A percentile compares a stretch with the other conserved stretches of the same genome.
Conservation (phyloP, 2,113 vertebrate species). For the rat (Rattus norvegicus) region GRCr8 NC_086031.1:61047001-61047500, state of each 20-base stretch:
- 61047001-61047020: conserved; percentile 19
- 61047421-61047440: conserved; percentile 64
- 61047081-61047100: conserved; percentile 61
- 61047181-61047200: conserved; percentile 53
- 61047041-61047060: neutral
- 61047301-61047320: conserved; percentile 47
- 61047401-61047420: conserved; percentile 70
- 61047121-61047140: neutral
- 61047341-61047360: conserved; percentile 78
- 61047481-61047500: neutral
- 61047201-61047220: conserved; percentile 55
- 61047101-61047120: neutral
- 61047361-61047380: conserved; percentile 77
- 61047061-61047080: conserved; percentile 36
- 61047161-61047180: conserved; percentile 32
- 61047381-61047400: conserved; percentile 71
- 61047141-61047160: conserved; percentile 21
- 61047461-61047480: neutral
- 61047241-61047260: neutral
- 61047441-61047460: conserved; percentile 58
- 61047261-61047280: conserved; percentile 62
- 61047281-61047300: conserved; percentile 37
- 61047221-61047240: conserved; percentile 46
- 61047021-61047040: neutral
- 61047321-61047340: conserved; percentile 76